These are phyloP conservation scores for Muscicapa striata DNA, from an alignment of 2,797 vertebrate species.

Conservation along the genomic window DNA sequence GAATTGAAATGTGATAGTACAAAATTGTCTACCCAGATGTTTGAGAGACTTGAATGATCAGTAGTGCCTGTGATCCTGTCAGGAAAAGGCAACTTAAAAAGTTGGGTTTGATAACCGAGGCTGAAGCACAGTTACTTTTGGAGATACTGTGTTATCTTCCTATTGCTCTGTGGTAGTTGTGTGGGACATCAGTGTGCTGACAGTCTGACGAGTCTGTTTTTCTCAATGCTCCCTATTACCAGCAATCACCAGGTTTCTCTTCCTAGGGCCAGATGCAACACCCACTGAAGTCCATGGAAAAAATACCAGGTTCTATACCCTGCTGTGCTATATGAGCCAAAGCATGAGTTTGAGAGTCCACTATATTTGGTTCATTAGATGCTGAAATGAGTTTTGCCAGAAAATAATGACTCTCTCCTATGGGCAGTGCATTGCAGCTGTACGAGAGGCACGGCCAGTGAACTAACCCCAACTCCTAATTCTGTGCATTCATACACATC, in stretches of 20 bases:
- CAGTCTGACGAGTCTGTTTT: neutral
- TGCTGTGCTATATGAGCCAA: neutral
- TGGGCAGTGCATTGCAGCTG: neutral
- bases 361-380: neutral
- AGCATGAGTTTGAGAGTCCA: neutral
- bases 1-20: neutral
- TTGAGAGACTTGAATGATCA: neutral
- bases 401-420: neutral
- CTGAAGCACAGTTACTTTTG: neutral
- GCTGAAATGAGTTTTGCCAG: constrained; percentile 23
- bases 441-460: neutral
- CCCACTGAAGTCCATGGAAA: neutral
- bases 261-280: neutral
- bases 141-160: neutral
- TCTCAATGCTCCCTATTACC: neutral
- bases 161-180: neutral
- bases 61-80: neutral
- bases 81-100: neutral
- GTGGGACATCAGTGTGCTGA: neutral
- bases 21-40: neutral
- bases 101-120: neutral
- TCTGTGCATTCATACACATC: neutral
- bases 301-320: neutral
- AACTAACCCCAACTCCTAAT: neutral
- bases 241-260: neutral